These are phyloP conservation scores for Coptodon bakossiorum DNA, from an alignment of 2,113 vertebrate species.

Conservation along the genomic window DNA sequence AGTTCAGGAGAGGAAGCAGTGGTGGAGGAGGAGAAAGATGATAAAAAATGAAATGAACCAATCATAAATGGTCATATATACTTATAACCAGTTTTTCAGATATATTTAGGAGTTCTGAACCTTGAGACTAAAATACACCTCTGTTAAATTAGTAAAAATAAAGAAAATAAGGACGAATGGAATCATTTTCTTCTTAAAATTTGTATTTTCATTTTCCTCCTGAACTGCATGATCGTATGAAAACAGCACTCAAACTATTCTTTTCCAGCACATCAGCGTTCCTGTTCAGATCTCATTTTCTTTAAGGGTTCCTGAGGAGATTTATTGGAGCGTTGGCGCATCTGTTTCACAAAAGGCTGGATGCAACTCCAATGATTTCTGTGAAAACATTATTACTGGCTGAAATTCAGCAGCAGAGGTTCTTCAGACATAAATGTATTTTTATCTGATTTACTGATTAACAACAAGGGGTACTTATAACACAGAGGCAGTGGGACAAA, in stretches of 20 bases:
- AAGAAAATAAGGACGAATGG: rapidly evolving
- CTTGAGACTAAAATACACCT: background rate
- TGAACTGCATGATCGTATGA: background rate
- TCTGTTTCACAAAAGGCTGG: background rate
- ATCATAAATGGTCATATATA: background rate
- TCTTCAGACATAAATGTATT: background rate
- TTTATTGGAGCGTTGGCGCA: background rate
- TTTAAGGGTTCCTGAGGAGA: background rate
- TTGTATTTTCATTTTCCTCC: background rate
- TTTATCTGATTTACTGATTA: background rate
- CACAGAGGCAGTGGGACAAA: background rate
- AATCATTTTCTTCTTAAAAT: background rate
- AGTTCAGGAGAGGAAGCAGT: background rate
- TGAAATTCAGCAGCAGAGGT: background rate
- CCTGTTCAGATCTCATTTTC: background rate
- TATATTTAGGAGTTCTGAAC: background rate
- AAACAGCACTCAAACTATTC: background rate
- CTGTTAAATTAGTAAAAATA: background rate
- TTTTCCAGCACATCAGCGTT: background rate
- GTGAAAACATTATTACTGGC: background rate
- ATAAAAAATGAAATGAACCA: background rate
- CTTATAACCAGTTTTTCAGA: background rate
- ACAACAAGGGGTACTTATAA: background rate
- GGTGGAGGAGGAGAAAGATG: background rate
- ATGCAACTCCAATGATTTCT: background rate